phyloP scores from a whole-genome alignment of 2,113 vertebrate genomes.

The Ceyx margarethae region DNA sequence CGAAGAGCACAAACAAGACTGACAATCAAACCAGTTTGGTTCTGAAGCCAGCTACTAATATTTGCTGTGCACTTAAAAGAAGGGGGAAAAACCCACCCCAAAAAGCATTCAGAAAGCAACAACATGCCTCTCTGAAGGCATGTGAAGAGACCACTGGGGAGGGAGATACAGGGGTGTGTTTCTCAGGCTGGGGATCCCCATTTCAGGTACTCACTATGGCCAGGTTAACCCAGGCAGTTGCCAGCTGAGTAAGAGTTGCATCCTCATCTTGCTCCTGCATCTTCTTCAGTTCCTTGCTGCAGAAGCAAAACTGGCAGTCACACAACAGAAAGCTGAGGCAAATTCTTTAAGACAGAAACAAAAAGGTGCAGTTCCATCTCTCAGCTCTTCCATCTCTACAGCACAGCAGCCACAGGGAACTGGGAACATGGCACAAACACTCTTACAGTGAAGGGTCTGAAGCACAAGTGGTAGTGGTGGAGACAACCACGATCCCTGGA shows the following conservation, averaged over 20 bases:
- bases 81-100: neutral
- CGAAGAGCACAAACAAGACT: neutral
- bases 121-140: neutral
- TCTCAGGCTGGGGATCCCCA: fast-evolving
- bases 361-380: fast-evolving
- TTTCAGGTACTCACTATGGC: slow-evolving; percentile 76
- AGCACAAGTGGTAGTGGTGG: too few relatives aligned
- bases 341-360: fast-evolving
- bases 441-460: too few relatives aligned
- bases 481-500: too few relatives aligned
- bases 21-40: neutral
- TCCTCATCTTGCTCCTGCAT: slow-evolving; percentile 98
- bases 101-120: neutral
- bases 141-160: neutral
- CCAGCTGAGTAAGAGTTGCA: slow-evolving; percentile 91
- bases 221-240: slow-evolving; percentile 93
- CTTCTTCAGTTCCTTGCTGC: slow-evolving; percentile 94
- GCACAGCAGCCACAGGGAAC: neutral
- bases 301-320: neutral
- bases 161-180: fast-evolving
- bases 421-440: fast-evolving
- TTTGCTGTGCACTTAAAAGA: neutral
- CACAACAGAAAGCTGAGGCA: neutral
- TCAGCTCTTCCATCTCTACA: fast-evolving
- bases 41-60: neutral